These are phyloP conservation scores for Lethenteron reissneri DNA, from an alignment of 2,113 vertebrate species.

Conservation along the genomic window DNA sequence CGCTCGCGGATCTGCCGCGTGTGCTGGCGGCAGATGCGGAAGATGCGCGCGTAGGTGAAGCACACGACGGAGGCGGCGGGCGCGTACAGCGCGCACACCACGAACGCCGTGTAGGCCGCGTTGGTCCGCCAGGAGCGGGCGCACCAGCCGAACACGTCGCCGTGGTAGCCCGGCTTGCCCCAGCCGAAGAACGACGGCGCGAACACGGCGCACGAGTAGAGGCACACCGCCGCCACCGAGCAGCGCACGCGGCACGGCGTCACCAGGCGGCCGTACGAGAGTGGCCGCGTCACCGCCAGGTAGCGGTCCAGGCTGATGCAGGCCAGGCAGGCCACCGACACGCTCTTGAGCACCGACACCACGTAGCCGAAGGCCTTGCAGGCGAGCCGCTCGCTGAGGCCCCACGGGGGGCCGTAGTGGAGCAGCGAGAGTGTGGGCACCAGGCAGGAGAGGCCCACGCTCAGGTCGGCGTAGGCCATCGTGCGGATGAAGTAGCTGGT, in stretches of 20 bases:
- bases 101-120: conserved; percentile 65
- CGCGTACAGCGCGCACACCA: conserved; percentile 64
- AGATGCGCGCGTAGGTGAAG: conserved; percentile 93
- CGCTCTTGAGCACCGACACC: conserved; percentile 81
- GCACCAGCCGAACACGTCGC: conserved; percentile 77
- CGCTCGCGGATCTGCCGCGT: conserved; percentile 77
- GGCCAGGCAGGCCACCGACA: conserved; percentile 79
- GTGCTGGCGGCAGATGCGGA: conserved; percentile 92
- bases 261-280: conserved; percentile 61
- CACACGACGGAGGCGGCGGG: conserved; percentile 70
- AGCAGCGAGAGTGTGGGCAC: conserved; percentile 75
- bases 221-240: conserved; percentile 71
- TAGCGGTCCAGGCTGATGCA: conserved; percentile 93
- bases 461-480: conserved; percentile 85
- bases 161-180: conserved; percentile 95
- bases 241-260: conserved; percentile 69
- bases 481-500: conserved; percentile 96
- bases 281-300: conserved; percentile 67
- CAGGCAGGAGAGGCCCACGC: conserved; percentile 86
- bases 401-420: conserved; percentile 31
- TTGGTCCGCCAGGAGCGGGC: conserved; percentile 52
- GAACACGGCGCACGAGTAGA: conserved; percentile 75
- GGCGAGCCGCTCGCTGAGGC: conserved; percentile 47
- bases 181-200: conserved; percentile 69
- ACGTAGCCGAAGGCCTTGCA: conserved; percentile 81